Conservation (phyloP, 2,113 vertebrate genomes). For the Sprattus sprattus region DNA sequence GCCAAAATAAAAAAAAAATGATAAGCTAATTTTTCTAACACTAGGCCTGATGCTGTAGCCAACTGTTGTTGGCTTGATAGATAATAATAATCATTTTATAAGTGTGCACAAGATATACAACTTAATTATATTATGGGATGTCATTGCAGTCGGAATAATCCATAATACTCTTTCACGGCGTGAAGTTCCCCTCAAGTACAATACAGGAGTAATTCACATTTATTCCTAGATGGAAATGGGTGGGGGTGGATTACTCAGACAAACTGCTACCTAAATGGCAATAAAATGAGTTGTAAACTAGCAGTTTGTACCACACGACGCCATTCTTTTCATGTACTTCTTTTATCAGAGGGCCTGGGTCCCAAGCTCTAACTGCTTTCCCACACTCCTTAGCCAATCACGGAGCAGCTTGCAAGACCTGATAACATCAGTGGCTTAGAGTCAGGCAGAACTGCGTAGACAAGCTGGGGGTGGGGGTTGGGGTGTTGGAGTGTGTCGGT, state of each 20-base stretch:
- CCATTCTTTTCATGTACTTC: slow-evolving; percentile 14
- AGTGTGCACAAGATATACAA: neutral
- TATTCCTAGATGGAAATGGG: neutral
- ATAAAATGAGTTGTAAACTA: slow-evolving; percentile 11
- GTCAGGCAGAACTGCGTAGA: slow-evolving; percentile 36
- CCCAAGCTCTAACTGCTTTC: slow-evolving; percentile 46
- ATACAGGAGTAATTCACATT: neutral
- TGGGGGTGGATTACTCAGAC: neutral
- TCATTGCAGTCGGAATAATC: neutral
- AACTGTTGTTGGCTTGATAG: neutral
- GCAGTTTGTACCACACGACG: neutral
- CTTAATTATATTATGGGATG: neutral
- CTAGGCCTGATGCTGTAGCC: neutral
- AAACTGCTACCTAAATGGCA: neutral
- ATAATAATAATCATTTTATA: neutral
- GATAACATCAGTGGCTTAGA: slow-evolving; percentile 51
- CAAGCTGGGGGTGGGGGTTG: neutral
- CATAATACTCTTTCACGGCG: neutral
- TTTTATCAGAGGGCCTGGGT: slow-evolving; percentile 46
- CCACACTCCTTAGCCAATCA: slow-evolving; percentile 52
- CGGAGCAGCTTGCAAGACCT: slow-evolving; percentile 34
- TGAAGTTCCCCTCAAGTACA: neutral
- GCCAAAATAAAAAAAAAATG: neutral
- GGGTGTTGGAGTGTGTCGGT: slow-evolving; percentile 28
- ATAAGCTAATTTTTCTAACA: too few species aligned